Conservation (phyloP, 2,113 vertebrate species). For the Saimiri boliviensis region DNA sequence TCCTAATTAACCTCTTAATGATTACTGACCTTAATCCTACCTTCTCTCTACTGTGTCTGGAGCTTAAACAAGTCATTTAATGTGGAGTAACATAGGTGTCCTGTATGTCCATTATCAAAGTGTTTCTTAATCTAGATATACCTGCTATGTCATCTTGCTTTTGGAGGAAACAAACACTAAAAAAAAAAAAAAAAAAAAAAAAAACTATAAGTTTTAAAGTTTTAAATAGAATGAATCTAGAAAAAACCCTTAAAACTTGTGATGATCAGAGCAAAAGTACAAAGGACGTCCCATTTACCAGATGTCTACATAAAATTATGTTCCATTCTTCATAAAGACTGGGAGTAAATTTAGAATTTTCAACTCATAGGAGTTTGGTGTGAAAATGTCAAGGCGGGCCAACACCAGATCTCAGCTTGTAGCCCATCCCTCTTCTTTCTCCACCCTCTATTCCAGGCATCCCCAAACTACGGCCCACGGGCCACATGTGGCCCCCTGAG, state of each 20-base stretch:
- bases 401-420: neutral
- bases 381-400: neutral
- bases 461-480: too few relatives aligned
- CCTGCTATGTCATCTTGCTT: neutral
- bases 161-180: neutral
- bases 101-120: neutral
- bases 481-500: too few relatives aligned
- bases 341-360: neutral
- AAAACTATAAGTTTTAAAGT: neutral
- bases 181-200: constrained; percentile 28
- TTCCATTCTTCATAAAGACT: neutral
- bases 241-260: neutral
- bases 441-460: neutral
- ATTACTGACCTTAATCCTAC: neutral
- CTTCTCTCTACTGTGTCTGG: neutral
- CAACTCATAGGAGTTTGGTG: neutral
- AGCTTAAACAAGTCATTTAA: neutral
- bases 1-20: neutral
- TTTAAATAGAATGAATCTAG: neutral
- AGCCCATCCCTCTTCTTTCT: neutral
- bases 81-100: neutral
- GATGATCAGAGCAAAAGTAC: neutral
- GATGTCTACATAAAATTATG: neutral
- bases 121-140: constrained; percentile 18
- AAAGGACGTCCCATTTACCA: neutral